Percentiles rank a stretch among this genome's conserved stretches.
Evolutionary conservation across 1,140 invertebrate species (phyloP).

Genomic region (Zaprionus taronus): DNA sequence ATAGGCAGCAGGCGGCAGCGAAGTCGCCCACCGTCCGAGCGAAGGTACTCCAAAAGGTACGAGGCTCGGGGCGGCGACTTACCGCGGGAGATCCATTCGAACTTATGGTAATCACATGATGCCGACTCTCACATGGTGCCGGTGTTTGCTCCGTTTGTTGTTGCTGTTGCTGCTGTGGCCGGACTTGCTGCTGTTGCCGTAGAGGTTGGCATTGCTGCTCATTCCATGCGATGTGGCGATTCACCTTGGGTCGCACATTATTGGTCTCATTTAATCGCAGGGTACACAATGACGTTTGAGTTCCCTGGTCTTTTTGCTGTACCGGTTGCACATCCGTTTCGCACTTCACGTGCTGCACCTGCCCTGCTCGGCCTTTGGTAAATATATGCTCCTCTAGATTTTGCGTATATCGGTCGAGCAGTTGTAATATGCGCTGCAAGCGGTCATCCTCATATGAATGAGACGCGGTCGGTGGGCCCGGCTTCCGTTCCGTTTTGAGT

Average conservation of each 20-base stretch:
- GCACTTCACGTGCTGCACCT: background rate
- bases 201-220: background rate
- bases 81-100: conserved; percentile 38
- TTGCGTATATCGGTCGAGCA: conserved; percentile 54
- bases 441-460: conserved; percentile 6
- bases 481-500: too few relatives aligned
- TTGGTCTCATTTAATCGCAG: background rate
- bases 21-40: conserved; percentile 56
- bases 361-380: background rate
- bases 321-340: background rate
- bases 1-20: conserved; percentile 65
- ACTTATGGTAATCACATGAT: conserved; percentile 69
- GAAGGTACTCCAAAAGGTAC: conserved; percentile 28
- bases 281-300: conserved; percentile 42
- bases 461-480: background rate
- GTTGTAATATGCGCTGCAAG: conserved; percentile 43
- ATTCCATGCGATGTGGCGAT: background rate
- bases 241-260: background rate
- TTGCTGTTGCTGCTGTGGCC: conserved; percentile 9
- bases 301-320: conserved; percentile 43
- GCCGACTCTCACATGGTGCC: conserved; percentile 57
- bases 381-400: conserved; percentile 47
- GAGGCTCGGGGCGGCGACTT: conserved; percentile 1
- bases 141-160: conserved; percentile 5
- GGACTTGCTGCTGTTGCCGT: background rate